A percentile compares a stretch with the other conserved stretches of the same genome.
phyloP scores from a whole-genome alignment of 2,797 vertebrate genomes.

The Labroides dimidiatus region DNA sequence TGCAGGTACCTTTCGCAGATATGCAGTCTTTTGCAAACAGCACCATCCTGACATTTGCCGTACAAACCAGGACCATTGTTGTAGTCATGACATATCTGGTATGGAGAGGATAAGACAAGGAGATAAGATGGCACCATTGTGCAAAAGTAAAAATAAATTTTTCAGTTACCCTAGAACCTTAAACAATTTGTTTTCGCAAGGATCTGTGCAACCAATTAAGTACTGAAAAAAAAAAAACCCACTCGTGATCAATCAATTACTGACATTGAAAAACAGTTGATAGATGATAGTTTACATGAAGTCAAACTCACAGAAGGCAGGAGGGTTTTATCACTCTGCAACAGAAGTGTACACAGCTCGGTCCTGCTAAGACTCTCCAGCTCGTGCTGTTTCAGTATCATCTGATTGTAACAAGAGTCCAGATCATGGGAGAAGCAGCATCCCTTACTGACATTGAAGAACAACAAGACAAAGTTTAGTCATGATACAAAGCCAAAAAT shows the following conservation, averaged over 20 bases:
- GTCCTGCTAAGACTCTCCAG: slow-evolving; percentile 65
- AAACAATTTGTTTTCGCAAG: too few species aligned
- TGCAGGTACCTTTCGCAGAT: slow-evolving; percentile 74
- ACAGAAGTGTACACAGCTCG: slow-evolving; percentile 74
- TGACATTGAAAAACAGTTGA: too few species aligned
- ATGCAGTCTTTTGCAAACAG: slow-evolving; percentile 73
- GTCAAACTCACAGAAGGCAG: slow-evolving; percentile 73
- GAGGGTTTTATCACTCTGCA: slow-evolving; percentile 75
- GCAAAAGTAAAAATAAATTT: background rate
- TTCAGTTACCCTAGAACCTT: too few species aligned
- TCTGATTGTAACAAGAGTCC: slow-evolving; percentile 45
- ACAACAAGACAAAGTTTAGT: too few species aligned
- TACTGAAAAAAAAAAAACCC: too few species aligned
- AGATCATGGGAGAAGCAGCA: slow-evolving; percentile 75
- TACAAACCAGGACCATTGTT: slow-evolving; percentile 74
- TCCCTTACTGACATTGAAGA: slow-evolving; percentile 36
- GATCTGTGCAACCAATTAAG: too few species aligned
- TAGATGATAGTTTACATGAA: background rate
- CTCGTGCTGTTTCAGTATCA: slow-evolving; percentile 33
- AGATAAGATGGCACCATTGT: background rate
- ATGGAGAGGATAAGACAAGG: background rate
- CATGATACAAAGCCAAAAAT: too few species aligned
- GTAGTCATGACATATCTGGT: slow-evolving; percentile 78
- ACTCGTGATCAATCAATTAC: background rate
- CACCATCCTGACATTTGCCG: slow-evolving; percentile 59